phyloP scores from a whole-genome alignment of 2,888 invertebrate genomes.

The Microctonus brassicae region DNA sequence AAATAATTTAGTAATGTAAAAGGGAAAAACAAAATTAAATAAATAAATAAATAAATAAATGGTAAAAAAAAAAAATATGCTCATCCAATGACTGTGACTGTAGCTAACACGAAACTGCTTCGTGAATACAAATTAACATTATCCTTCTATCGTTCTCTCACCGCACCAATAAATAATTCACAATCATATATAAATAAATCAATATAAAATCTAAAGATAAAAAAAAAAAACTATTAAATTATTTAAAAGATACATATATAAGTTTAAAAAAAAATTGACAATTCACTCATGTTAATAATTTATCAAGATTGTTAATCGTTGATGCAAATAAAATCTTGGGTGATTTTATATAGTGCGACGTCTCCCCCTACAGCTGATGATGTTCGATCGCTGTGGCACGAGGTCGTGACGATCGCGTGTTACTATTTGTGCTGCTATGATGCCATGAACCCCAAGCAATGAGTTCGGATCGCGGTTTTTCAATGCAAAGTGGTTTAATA shows the following conservation, averaged over 20 bases:
- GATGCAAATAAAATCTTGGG: background rate
- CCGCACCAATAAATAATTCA: constrained; percentile 9
- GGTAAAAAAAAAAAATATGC: too few relatives aligned
- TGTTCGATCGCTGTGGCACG: constrained; percentile 27
- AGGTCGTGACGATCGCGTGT: constrained; percentile 20
- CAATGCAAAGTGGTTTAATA: constrained; percentile 32
- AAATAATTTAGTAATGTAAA: constrained; percentile 15
- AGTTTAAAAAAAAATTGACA: background rate
- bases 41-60: constrained; percentile 28
- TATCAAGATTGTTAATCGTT: background rate
- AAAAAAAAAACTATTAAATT: background rate
- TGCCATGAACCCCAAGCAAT: constrained; percentile 35
- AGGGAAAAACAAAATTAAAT: constrained; percentile 11
- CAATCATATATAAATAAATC: constrained; percentile 16
- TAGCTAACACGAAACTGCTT: constrained; percentile 50
- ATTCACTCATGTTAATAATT: background rate
- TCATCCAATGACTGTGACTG: constrained; percentile 62
- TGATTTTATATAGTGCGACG: background rate
- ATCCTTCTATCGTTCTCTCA: background rate
- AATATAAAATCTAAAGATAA: constrained; percentile 8
- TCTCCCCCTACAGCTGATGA: constrained; percentile 18
- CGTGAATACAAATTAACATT: constrained; percentile 36
- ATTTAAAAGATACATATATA: background rate
- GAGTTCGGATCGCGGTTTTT: constrained; percentile 35
- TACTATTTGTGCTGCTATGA: constrained; percentile 23